Evolutionary conservation across 2,113 vertebrate species (phyloP).

Genomic region (Heptranchias perlo): DNA sequence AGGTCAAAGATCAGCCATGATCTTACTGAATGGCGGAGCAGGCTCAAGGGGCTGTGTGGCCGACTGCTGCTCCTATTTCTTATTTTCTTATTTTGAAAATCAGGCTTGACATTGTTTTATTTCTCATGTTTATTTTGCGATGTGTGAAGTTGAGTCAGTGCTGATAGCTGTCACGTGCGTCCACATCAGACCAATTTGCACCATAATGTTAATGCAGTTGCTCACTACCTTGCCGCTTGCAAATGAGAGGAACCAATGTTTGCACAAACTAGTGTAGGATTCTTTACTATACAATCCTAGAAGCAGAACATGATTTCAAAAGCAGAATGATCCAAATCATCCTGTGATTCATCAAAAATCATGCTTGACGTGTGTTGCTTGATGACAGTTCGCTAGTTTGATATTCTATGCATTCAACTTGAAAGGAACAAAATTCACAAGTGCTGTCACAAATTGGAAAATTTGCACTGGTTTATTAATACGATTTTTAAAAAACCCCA

Average conservation of each 20-base stretch:
- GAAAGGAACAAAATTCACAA: too few species aligned
- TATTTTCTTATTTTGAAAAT: neutral
- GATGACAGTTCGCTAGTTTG: too few species aligned
- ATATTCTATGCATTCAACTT: too few species aligned
- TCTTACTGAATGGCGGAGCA: too few species aligned
- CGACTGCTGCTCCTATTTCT: too few species aligned
- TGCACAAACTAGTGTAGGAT: neutral
- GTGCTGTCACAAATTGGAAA: too few species aligned
- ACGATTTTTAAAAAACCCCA: neutral
- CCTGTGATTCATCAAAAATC: neutral
- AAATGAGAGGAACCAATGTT: neutral
- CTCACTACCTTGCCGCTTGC: neutral
- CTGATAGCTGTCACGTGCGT: neutral
- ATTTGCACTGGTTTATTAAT: too few species aligned
- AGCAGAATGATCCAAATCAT: neutral
- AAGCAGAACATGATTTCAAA: neutral
- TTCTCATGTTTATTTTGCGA: neutral
- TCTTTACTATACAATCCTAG: neutral
- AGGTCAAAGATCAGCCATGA: too few species aligned
- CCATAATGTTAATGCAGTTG: neutral
- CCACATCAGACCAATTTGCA: neutral
- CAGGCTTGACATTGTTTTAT: neutral
- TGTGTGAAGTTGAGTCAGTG: neutral
- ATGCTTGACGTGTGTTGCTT: neutral
- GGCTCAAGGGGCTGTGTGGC: too few species aligned